Base-by-base conservation (phyloP, 35 echinoderm and acorn worm species). In the Ophiothrix spiculata region DNA sequence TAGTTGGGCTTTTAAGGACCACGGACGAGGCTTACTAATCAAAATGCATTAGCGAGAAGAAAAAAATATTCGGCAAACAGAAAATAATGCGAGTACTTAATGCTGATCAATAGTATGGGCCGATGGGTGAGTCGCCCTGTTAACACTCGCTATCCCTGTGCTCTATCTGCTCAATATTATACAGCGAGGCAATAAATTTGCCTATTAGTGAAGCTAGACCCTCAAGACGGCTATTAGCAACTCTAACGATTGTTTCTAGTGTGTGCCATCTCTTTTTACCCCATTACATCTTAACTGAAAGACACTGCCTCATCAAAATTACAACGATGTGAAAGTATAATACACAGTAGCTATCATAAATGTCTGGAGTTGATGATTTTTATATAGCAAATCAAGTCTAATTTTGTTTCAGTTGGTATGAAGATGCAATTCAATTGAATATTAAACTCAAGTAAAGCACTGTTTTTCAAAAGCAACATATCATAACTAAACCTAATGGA, bases 21-120 rank as follows among this genome's bases (percentile, higher is more conserved):
- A 69, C 1, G 60, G 60, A 69, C 60, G 60, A 15, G 60, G 60
- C 8, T 25, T n/a, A 69, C 60, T 69, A 69, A 69, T 69, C 60
- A 69, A 69, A 69, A 69, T 69, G 25, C 60, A 69, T 69, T 69
- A 69, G 60, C 60, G 29, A 69, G 16, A 28, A 69, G 60, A 1
- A 69, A 69, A n/a, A 69, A 69, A 69, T 69, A 69, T 69, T 25
- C 60, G 60, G 16, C 60, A 69, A 69, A 69, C 60, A 69, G 16
- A 28, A 69, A 69, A 69, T 69, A 69, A 69, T 69, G 60, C 29
- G 60, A 69, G 60, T 69, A 28, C 60, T 69, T 69, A 69, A 69
- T 28, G 25, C 60, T 6, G 60, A 69, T 69, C 60, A 69, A 69
- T 69, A 69, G 60, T 28, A 69, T n/a, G 60, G 42, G 60, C 60